Evolutionary conservation across 1,140 invertebrate genomes (phyloP).

Genomic region (Zaprionus ornatus): DNA sequence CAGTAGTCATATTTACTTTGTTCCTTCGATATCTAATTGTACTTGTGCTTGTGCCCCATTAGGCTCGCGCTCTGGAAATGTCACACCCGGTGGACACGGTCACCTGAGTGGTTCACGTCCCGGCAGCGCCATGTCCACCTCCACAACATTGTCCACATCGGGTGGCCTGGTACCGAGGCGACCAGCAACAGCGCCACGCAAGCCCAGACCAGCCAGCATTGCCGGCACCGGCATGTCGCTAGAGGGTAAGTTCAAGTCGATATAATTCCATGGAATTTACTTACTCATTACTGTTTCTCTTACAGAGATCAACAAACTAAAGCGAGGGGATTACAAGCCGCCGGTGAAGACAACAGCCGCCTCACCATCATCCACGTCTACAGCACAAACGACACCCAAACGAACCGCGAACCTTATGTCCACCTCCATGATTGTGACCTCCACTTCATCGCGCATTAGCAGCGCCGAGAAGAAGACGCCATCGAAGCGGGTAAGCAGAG

Average conservation of each 20-base stretch:
- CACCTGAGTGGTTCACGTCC: conserved; percentile 88
- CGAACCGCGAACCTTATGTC: conserved; percentile 81
- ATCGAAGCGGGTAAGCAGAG: conserved; percentile 85
- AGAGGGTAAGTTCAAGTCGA: conserved; percentile 70
- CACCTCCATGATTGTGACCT: conserved; percentile 81
- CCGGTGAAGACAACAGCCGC: conserved; percentile 72
- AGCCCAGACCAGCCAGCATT: conserved; percentile 90
- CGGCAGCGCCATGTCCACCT: conserved; percentile 89
- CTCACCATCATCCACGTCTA: conserved; percentile 68
- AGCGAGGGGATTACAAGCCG: conserved; percentile 77
- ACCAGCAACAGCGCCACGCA: conserved; percentile 65
- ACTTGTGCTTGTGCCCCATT: conserved; percentile 23
- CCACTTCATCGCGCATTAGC: conserved; percentile 77
- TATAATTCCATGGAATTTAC: not conserved
- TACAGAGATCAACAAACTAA: conserved; percentile 78
- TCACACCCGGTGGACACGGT: conserved; percentile 86
- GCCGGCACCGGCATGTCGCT: conserved; percentile 91
- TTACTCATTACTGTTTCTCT: not conserved
- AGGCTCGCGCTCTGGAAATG: conserved; percentile 87
- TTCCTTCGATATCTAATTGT: conserved; percentile 8
- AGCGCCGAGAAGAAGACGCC: conserved; percentile 85
- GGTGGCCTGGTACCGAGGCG: conserved; percentile 65
- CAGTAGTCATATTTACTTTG: not conserved
- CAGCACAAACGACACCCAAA: conserved; percentile 83
- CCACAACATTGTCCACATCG: conserved; percentile 82